These are phyloP conservation scores for Vanessa tameamea DNA, from an alignment of 1,140 invertebrate genomes.

Conservation along the genomic window DNA sequence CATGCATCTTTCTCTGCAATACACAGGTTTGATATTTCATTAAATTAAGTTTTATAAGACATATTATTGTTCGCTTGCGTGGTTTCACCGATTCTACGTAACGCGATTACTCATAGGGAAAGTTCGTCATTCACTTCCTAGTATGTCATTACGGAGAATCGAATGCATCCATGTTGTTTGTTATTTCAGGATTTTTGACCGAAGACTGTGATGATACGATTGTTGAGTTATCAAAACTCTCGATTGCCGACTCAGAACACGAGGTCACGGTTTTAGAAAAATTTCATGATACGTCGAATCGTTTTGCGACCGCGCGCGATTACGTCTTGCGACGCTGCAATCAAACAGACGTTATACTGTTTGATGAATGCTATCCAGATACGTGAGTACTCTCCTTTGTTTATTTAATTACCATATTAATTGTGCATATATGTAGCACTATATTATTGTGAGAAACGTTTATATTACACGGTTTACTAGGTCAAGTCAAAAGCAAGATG, in stretches of 20 bases:
- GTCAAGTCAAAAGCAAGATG: slow-evolving; percentile 54
- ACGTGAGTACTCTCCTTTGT: slow-evolving; percentile 74
- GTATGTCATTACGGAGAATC: slow-evolving; percentile 50
- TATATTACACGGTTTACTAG: slow-evolving; percentile 40
- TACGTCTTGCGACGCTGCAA: slow-evolving; percentile 84
- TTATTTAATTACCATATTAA: slow-evolving; percentile 17
- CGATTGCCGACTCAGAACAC: slow-evolving; percentile 69
- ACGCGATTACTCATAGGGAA: slow-evolving; percentile 71
- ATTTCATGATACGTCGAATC: slow-evolving; percentile 62
- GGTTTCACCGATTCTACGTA: slow-evolving; percentile 51
- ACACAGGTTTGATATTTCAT: slow-evolving; percentile 68
- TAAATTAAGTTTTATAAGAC: slow-evolving; percentile 9
- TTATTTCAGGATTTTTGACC: slow-evolving; percentile 76
- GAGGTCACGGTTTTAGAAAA: slow-evolving; percentile 68
- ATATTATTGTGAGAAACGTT: slow-evolving; percentile 17
- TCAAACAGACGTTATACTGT: slow-evolving; percentile 82
- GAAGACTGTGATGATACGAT: slow-evolving; percentile 80
- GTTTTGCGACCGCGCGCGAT: slow-evolving; percentile 73
- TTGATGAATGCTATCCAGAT: slow-evolving; percentile 83
- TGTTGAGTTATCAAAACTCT: slow-evolving; percentile 77
- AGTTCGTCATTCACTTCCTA: slow-evolving; percentile 73
- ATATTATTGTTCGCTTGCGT: slow-evolving; percentile 37
- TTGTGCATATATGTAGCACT: background rate
- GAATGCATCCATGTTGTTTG: slow-evolving; percentile 8
- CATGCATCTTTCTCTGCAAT: slow-evolving; percentile 81